Base-by-base conservation (phyloP, 2,888 invertebrate species). In the Agrilus mali region DNA sequence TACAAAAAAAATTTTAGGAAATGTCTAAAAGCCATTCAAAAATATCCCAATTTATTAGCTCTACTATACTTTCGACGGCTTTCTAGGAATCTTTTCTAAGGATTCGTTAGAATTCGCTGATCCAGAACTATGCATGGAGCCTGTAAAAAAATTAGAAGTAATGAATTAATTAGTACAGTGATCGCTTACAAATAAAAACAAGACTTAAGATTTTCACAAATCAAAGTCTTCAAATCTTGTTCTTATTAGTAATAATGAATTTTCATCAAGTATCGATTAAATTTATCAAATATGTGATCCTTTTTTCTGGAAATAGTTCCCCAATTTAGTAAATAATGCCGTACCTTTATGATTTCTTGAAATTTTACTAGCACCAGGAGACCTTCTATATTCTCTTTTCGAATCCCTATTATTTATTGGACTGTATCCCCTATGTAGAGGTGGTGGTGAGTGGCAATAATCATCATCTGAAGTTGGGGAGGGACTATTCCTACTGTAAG, bases 41-140 rank as follows among this genome's bases (percentile, higher is more conserved):
- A 27, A 27, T 27, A 35, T 35, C 16, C 35, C n/a, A 35, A 15
- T 15, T 7, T 35, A 27, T 27, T 27, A 27, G 27, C 27, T 27
- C 10, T 27, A 27, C 53, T 59, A 59, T 42, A 60, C 60, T 48
- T 64, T 63, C 14, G 60, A 56, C 41, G 60, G 58, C 46, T 61
- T 61, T 50, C 64, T 54, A 51, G 56, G 62, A 39, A 55, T 51
- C 54, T 65, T 66, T 27, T 66, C 68, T 56, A 67, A 51, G 39
- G 77, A 77, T 59, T 77, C 77, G 46, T 75, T 72, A 37, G 77
- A 77, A 60, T 75, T 73, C 15, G 73, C 76, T 36, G 77, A 77
- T 42, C 74, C 77, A 34, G 77, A 75, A 65, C 77, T 76, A 45
- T 55, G 46, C 20, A 52, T 51, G 45, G 68, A 70, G 60, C 72